Evolutionary conservation across 2,888 invertebrate genomes (phyloP).

Genomic region (Megastigmus dorsalis): DNA sequence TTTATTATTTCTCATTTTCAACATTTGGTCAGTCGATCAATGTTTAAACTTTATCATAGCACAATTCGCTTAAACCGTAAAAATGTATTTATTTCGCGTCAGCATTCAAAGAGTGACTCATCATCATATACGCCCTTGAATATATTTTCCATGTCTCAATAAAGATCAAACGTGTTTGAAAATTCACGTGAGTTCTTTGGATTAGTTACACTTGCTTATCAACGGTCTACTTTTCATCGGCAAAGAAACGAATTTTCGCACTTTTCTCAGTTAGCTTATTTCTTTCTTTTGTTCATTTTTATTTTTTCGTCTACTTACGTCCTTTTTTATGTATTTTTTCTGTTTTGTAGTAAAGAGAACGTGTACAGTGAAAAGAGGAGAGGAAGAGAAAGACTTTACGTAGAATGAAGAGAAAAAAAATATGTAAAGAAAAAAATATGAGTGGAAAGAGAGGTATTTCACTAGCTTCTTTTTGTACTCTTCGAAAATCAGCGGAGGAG

Average conservation of each 20-base stretch:
- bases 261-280: constrained; percentile 4
- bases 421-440: constrained; percentile 2
- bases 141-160: constrained; percentile 28
- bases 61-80: constrained; percentile 41
- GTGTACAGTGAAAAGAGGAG: constrained; percentile 32
- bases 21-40: constrained; percentile 32
- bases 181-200: constrained; percentile 45
- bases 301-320: constrained; percentile 52
- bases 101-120: constrained; percentile 27
- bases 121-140: constrained; percentile 28
- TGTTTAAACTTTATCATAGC: constrained; percentile 32
- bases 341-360: constrained; percentile 36
- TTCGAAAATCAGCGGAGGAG: constrained; percentile 44
- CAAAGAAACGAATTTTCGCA: constrained; percentile 24
- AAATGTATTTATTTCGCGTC: constrained; percentile 39
- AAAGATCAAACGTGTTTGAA: constrained; percentile 42
- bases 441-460: constrained; percentile 28
- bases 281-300: constrained; percentile 49
- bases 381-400: constrained; percentile 28
- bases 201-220: constrained; percentile 34
- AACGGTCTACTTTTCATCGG: constrained; percentile 15
- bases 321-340: constrained; percentile 40
- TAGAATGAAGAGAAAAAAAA: constrained; percentile 23
- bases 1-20: constrained; percentile 22
- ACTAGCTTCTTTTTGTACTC: constrained; percentile 49